phyloP scores from a whole-genome alignment of 2,113 vertebrate genomes.

The Tupaia chinensis region DNA sequence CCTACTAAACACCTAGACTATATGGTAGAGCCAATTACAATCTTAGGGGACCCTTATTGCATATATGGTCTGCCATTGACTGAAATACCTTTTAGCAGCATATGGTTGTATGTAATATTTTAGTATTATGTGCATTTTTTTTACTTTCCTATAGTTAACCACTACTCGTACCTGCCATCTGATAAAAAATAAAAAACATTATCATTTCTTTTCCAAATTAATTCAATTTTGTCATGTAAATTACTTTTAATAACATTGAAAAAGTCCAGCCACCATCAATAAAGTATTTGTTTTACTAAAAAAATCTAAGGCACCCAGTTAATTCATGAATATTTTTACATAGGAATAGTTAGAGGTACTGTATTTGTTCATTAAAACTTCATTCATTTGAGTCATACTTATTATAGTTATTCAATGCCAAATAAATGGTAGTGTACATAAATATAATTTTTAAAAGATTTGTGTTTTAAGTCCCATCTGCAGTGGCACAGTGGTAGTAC shows the following conservation, averaged over 20 bases:
- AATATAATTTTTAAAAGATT: background rate
- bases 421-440: background rate
- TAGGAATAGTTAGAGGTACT: background rate
- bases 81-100: no score
- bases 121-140: background rate
- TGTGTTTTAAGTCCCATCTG: background rate
- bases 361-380: background rate
- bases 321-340: background rate
- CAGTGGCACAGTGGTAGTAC: no score
- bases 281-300: background rate
- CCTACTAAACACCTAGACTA: no score
- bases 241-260: background rate
- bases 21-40: no score
- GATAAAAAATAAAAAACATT: background rate
- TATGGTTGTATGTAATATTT: no score
- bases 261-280: background rate
- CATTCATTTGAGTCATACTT: background rate
- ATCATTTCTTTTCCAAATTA: background rate
- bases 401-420: slow-evolving; percentile 25
- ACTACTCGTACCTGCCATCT: background rate
- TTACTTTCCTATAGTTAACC: background rate
- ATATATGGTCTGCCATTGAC: no score
- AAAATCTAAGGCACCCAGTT: background rate
- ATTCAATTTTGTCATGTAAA: slow-evolving; percentile 4
- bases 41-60: no score